Base-by-base conservation (phyloP, 2,797 vertebrate species). In the Danionella dracula region DNA sequence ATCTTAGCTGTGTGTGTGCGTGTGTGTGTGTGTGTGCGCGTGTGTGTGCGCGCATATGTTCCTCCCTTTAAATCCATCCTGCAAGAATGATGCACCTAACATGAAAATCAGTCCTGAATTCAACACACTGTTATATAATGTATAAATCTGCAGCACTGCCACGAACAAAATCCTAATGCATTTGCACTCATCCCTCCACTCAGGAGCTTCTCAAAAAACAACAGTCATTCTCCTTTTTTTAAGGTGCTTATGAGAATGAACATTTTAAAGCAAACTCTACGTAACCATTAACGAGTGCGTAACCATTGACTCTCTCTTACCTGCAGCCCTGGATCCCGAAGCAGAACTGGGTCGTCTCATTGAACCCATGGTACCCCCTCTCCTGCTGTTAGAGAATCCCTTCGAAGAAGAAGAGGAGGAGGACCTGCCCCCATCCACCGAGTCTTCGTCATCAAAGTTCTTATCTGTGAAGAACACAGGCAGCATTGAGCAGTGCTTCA, bases 401-500 rank as follows among this genome's bases (percentile, higher is more conserved):
- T 96, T 98, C 74, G 94, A 96, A 29, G 94, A 95, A 1, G 93
- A 92, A 8, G 96, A 94, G 69, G 95, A 98, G 77, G 95, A 94
- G 87, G 94, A 96, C 84, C 93, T 89, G 82, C 95, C 95, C 76
- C 96, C 95, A 56, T 99, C 96, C 87, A 98, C 88, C 0, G 95
- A 99, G 80, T 98, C 95, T 77, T 99, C 96, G 90, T 99, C 96
- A 56, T 98, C 96, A 86, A 98, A 98, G 84, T 93, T 96, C 86
- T 97, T 98, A 89, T 98, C 96, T 99, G 86, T 15, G 83, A 66
- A 61, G 29, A 49, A 80, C 64, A 59, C 62, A 31, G 37, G 55
- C 23, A 48, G 66, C 49, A 21, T 16, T 27, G 19, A 32, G 9
- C 2, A 50, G 40, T 8, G 1, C 5, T 34, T 37, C n/a, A 21